Evolutionary conservation across 2,797 vertebrate species (phyloP), one percentile per base, ranked within the genome.

Genomic region (Cirrhinus molitorella): DNA sequence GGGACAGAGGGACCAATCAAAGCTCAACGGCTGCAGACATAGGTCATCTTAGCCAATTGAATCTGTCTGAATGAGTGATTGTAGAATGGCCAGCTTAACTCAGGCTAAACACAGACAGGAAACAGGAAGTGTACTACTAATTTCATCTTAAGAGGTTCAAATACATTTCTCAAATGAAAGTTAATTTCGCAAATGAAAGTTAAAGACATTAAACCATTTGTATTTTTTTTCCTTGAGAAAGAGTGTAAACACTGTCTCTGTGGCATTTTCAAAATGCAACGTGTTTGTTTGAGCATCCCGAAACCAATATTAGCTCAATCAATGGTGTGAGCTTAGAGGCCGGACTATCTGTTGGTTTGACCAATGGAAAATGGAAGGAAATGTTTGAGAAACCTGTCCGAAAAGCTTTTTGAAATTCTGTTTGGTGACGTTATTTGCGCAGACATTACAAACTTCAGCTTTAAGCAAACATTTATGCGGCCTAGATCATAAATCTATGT

Each of bases 1-100:
- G 80, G 71, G 49, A 71, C 17, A 9, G 19, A 71, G 80, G 25
- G 88, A 63, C 80, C 85, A 78, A 85, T 89, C 86, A 70, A 71
- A 65, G 28, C 45, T 67, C 68, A 80, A 71, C 53, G 43, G 28
- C 28, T 76, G 40, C 47, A 47, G 31, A 57, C 67, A 79, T 80
- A 80, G 72, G 80, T 81, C 81, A 85, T 71, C 66, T 49, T 61
- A 25, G 49, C 83, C 78, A 61, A 28, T 14, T 76, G 51, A 59
- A 76, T 67, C 49, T 66, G 31, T 34, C 81, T 21, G 1, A 28
- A 23, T 63, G 49, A 71, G 34, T 61, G 72, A 83, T 76, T 53
- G 59, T 45, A 47, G 16, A 74, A 19, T 17, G 14, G 43, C 65
- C 51, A 4, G 71, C 31, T 77, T 65, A 63, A 81, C 63, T 74